Conservation (phyloP, 2,113 vertebrate genomes). For the Vulpes ferrilata region DNA sequence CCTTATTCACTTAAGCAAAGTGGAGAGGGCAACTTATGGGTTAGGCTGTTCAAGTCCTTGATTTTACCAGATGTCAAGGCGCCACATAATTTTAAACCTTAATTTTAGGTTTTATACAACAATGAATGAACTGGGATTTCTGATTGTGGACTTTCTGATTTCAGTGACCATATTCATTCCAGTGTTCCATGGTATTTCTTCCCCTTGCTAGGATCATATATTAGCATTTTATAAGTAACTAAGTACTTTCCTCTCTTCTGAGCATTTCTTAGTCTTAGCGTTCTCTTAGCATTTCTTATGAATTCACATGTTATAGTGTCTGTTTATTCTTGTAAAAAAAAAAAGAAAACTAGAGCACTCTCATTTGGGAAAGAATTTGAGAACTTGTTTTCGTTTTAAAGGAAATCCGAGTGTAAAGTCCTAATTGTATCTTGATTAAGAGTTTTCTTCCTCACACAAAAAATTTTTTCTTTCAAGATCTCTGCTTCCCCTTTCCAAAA, state of each 20-base stretch:
- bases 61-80: not conserved
- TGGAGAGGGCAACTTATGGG: not conserved
- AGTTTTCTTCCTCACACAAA: not conserved
- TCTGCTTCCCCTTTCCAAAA: not conserved
- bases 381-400: slow-evolving; percentile 2
- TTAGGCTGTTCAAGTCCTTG: not conserved
- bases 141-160: not conserved
- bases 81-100: not conserved
- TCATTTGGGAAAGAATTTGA: slow-evolving; percentile 28
- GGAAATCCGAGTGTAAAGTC: not conserved
- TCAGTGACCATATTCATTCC: not conserved
- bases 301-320: not conserved
- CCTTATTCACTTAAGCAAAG: not conserved
- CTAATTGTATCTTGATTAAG: slow-evolving; percentile 5
- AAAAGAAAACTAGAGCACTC: not conserved
- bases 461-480: not conserved
- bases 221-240: not conserved
- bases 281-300: not conserved
- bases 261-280: not conserved
- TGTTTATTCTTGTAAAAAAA: not conserved
- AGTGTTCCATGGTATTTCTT: not conserved
- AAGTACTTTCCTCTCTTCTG: not conserved
- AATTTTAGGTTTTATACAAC: not conserved
- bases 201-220: not conserved
- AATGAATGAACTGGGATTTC: not conserved